Base-by-base conservation (phyloP, 2,888 invertebrate genomes). In the Leucophenga maculata region DNA sequence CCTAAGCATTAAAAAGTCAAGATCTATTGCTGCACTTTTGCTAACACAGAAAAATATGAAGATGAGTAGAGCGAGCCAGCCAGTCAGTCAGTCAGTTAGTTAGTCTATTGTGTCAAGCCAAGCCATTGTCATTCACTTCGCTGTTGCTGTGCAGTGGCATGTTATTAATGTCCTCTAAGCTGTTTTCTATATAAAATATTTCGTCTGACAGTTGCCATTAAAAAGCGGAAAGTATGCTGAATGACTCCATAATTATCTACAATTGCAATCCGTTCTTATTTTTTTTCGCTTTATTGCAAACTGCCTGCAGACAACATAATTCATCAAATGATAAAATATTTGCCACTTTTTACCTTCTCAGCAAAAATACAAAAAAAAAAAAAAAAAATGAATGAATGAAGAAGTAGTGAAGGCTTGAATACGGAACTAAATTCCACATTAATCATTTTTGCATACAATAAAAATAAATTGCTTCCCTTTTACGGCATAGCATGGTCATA, bases 401-500 rank as follows among this genome's bases (percentile, higher is more conserved):
- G 14, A 22, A 54, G 26, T 26, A 4, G 26, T 6, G 8, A 39
- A 39, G 39, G 39, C 39, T 39, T 8, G 50, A 50, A 50, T 50
- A 50, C n/a, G 50, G 18, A 48, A 48, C 62, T 46, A 14, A 64
- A 64, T 68, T 66, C 62, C 73, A 74, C 79, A 80, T 80, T 80
- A 80, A 80, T 80, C 80, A 80, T 82, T 74, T 77, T 75, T 75
- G 76, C 80, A 82, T 81, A 78, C 74, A 79, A 80, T 75, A 72
- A 78, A 75, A 72, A 60, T 54, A 64, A 68, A 68, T 68, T 68
- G 72, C 76, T 68, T 70, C 64, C 75, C 18, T 26, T 14, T 16
- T 16, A 22, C 18, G 39, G 22, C 22, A 18, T 46, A 48, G 22
- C 22, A 18, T 46, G 22, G 46, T 14, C 14, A 46, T 32, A 44